Evolutionary conservation across 2,797 vertebrate genomes (phyloP).

Genomic region (Premnoplex brunnescens): DNA sequence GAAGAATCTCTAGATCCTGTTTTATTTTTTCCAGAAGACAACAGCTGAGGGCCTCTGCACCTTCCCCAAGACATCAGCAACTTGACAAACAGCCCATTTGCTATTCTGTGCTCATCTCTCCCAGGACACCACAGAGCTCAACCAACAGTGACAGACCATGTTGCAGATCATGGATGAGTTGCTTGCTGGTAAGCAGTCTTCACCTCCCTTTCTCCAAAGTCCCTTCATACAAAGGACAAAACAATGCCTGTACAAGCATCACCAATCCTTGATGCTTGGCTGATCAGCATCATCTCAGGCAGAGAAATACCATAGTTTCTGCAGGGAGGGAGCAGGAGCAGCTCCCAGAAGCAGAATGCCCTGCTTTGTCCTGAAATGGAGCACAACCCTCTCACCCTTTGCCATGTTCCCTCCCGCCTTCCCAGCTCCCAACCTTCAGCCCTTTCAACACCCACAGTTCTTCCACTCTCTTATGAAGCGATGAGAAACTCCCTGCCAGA

Average conservation of each 20-base stretch:
- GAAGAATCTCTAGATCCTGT: background rate
- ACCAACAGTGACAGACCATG: background rate
- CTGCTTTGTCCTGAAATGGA: conserved; percentile 27
- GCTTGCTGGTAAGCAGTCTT: background rate
- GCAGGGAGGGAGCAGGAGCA: background rate
- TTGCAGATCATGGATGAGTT: background rate
- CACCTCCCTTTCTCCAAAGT: background rate
- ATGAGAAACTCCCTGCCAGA: conserved; percentile 48
- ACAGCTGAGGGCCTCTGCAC: background rate
- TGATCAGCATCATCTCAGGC: background rate
- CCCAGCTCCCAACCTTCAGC: conserved; percentile 18
- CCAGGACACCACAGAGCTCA: background rate
- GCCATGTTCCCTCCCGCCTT: background rate
- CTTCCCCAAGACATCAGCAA: background rate
- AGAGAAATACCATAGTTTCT: conserved; percentile 16
- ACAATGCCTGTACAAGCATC: background rate
- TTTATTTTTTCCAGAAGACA: background rate
- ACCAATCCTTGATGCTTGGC: background rate
- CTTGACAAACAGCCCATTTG: background rate
- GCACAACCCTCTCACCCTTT: conserved; percentile 9
- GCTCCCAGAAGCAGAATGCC: conserved; percentile 50
- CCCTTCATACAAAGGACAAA: conserved; percentile 39
- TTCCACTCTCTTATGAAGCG: background rate
- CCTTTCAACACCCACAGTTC: conserved; percentile 61
- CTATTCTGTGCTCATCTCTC: background rate